Base-by-base conservation (phyloP, 2,113 vertebrate genomes). In the Coptodon rendalli region DNA sequence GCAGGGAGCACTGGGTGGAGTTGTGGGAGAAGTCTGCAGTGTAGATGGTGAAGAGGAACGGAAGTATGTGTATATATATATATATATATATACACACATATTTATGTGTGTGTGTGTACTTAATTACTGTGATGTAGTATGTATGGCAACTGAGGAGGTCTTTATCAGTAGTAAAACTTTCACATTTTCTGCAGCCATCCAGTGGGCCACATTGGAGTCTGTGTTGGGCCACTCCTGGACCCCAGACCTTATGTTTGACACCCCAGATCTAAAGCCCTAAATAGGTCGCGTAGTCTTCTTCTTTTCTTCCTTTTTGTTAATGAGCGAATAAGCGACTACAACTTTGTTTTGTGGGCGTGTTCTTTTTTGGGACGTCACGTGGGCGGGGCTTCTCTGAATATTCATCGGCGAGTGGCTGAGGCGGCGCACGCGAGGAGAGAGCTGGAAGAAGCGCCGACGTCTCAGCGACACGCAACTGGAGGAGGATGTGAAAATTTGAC, bases 311-410 rank as follows among this genome's bases (percentile, higher is more conserved):
- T 61, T 61, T 34, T 61, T 34, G 29, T 29, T 29, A 43, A 29
- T 45, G 56, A 48, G 56, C 24, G 8, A 10, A 8, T 68, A 68
- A 40, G 7, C 6, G 24, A 48, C 43, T 61, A 17, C 24, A 34
- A 48, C n/a, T 24, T 19, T 29, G 5, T 29, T 79, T 85, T 31
- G 80, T 11, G 63, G 89, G 86, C 85, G 85, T 82, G 53, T 3
- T 11, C 7, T 2, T 4, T 17, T 40, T 48, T 53, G 7, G 50
- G 56, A 85, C 66, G 14, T 22, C 38, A 3, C 6, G 14, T 48
- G 89, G 93, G 93, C 89, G 89, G 24, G 87, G 85, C 38, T 76
- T 6, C 1, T 3, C 48, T 92, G 81, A 82, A 93, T 94, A 94
- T 90, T 94, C 91, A 93, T 85, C 1, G 6, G 34, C 45, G 52